Percentiles rank a stretch among this genome's conserved stretches.
phyloP scores from a whole-genome alignment of 2,888 invertebrate genomes.

The Synergus umbraculus region DNA sequence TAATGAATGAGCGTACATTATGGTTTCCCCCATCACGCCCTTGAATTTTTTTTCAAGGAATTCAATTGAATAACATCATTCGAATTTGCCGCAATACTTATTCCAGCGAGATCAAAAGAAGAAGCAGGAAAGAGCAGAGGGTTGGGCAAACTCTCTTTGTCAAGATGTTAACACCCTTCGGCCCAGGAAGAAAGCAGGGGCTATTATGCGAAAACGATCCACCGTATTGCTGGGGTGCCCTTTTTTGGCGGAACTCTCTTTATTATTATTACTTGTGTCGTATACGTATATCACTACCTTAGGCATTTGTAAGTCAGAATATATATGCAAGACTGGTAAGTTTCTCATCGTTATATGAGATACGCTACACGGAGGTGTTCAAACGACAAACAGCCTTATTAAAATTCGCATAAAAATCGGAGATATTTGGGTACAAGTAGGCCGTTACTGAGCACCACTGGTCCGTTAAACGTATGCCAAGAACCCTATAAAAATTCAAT shows the following conservation, averaged over 20 bases:
- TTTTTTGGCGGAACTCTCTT: neutral
- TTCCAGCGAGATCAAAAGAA: constrained; percentile 37
- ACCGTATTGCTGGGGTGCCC: constrained; percentile 4
- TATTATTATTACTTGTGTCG: constrained; percentile 21
- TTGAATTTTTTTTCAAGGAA: constrained; percentile 19
- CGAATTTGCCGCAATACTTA: constrained; percentile 7
- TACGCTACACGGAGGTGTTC: constrained; percentile 54
- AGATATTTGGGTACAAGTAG: constrained; percentile 27
- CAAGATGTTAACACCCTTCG: constrained; percentile 66
- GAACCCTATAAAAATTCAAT: constrained; percentile 73
- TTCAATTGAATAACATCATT: constrained; percentile 27
- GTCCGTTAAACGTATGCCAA: constrained; percentile 61
- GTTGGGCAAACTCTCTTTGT: constrained; percentile 58
- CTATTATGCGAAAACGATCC: constrained; percentile 60
- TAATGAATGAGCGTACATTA: constrained; percentile 21
- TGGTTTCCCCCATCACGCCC: constrained; percentile 11
- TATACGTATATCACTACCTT: constrained; percentile 2
- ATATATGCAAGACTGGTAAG: constrained; percentile 9
- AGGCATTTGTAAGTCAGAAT: constrained; percentile 15
- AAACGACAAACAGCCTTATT: constrained; percentile 56
- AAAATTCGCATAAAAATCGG: constrained; percentile 62
- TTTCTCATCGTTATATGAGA: constrained; percentile 36
- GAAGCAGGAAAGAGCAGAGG: constrained; percentile 43
- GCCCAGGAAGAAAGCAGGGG: constrained; percentile 51
- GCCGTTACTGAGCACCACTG: constrained; percentile 65